Evolutionary conservation across 53 echinoderm and acorn worm species (phyloP).

Genomic region (Crossaster papposus): DNA sequence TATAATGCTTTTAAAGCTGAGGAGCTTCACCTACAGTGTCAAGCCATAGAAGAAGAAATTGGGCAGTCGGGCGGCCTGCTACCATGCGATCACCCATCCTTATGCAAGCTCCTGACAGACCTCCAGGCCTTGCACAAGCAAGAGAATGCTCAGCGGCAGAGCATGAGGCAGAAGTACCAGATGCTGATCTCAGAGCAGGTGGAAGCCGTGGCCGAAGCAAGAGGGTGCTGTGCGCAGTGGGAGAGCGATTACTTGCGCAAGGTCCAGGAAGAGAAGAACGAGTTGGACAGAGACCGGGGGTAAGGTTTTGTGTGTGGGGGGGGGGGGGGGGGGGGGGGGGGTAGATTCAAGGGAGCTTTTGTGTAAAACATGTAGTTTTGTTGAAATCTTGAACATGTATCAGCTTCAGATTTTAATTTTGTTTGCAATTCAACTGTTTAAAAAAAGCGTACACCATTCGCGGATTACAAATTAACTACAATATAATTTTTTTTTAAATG

Average conservation of each 20-base stretch:
- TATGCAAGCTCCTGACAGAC: not conserved
- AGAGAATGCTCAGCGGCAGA: constrained; percentile 10
- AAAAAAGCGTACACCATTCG: no score
- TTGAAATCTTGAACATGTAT: no score
- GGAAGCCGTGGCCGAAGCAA: not conserved
- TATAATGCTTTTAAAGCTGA: constrained; percentile 1
- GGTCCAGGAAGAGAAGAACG: constrained; percentile 13
- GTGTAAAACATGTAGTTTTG: no score
- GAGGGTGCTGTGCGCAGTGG: constrained; percentile 11
- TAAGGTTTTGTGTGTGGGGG: not conserved
- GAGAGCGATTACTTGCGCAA: constrained; percentile 16
- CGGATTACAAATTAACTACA: no score
- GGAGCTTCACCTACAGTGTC: constrained; percentile 29
- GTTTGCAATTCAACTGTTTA: no score
- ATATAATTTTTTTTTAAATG: no score
- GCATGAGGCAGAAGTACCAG: not conserved
- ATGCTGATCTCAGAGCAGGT: constrained; percentile 12
- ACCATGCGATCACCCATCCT: constrained; percentile 14
- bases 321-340: not conserved
- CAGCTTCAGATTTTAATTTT: no score
- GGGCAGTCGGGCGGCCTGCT: not conserved
- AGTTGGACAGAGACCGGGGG: constrained; percentile 19
- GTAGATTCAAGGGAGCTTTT: no score
- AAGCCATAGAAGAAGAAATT: constrained; percentile 7
- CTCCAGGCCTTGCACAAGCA: constrained; percentile 8